phyloP scores from a whole-genome alignment of 2,113 vertebrate genomes.

The Noctilio leporinus region DNA sequence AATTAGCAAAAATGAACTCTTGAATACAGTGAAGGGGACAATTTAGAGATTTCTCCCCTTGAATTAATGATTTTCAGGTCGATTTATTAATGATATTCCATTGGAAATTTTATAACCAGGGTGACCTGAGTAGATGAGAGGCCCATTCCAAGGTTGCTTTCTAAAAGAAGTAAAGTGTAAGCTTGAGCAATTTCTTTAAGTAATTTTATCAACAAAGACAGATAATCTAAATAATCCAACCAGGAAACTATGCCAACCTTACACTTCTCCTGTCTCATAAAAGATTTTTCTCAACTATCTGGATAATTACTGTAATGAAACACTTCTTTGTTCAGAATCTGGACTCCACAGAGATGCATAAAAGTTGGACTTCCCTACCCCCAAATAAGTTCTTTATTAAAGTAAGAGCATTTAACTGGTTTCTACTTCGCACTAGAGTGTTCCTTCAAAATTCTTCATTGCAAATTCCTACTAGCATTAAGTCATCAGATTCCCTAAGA shows the following conservation, averaged over 20 bases:
- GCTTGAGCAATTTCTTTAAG: slow-evolving; percentile 32
- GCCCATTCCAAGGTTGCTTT: background rate
- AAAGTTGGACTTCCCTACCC: slow-evolving; percentile 14
- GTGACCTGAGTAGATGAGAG: background rate
- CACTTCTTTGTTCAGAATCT: slow-evolving; percentile 60
- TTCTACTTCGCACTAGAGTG: slow-evolving; percentile 17
- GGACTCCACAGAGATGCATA: slow-evolving; percentile 20
- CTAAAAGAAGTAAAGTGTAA: slow-evolving; percentile 13
- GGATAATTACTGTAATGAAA: slow-evolving; percentile 44
- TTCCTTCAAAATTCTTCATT: slow-evolving; percentile 44
- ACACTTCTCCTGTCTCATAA: background rate
- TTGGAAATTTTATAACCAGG: slow-evolving; percentile 4
- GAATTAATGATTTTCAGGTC: background rate
- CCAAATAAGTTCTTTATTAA: slow-evolving; percentile 57
- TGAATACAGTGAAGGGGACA: background rate
- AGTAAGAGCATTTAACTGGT: slow-evolving; percentile 33
- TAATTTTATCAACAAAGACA: slow-evolving; percentile 34
- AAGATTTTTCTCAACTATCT: slow-evolving; percentile 44
- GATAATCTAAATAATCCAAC: slow-evolving; percentile 11
- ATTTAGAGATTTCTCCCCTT: background rate
- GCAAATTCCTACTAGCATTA: slow-evolving; percentile 43
- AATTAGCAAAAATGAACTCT: slow-evolving; percentile 31
- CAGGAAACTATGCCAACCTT: background rate
- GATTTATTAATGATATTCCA: background rate
- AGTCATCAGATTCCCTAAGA: background rate